These are phyloP conservation scores for Mesaphorura yosii DNA, from an alignment of 1,140 invertebrate genomes.

Conservation along the genomic window DNA sequence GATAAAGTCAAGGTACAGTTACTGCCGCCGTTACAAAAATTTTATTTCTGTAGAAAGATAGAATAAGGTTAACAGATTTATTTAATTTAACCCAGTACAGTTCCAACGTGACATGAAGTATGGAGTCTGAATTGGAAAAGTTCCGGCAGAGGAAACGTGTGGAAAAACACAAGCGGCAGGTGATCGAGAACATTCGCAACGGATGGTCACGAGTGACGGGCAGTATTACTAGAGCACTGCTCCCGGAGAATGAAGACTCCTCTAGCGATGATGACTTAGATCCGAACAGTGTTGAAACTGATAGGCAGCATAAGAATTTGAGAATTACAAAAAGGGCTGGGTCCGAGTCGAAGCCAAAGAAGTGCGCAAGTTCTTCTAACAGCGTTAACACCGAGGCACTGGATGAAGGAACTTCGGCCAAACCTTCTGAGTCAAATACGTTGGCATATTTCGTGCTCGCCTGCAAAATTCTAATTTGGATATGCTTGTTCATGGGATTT, in stretches of 20 bases:
- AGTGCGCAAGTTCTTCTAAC: too few relatives aligned
- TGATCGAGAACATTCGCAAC: slow-evolving; percentile 4
- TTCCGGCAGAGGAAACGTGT: slow-evolving; percentile 21
- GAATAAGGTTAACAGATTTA: too few relatives aligned
- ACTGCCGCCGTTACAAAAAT: too few relatives aligned
- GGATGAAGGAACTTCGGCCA: too few relatives aligned
- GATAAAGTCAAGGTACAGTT: too few relatives aligned
- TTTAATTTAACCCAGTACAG: too few relatives aligned
- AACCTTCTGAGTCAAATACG: background rate
- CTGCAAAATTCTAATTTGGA: slow-evolving; percentile 23
- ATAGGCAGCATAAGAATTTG: background rate
- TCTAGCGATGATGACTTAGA: background rate
- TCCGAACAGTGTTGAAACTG: slow-evolving; percentile 6
- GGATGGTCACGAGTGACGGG: background rate
- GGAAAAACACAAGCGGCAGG: slow-evolving; percentile 1
- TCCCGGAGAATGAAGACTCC: slow-evolving; percentile 21
- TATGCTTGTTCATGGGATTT: slow-evolving; percentile 22
- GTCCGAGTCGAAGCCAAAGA: background rate
- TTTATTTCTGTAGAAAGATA: too few relatives aligned
- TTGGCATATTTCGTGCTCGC: background rate
- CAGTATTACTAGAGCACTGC: slow-evolving; percentile 9
- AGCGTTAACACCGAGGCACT: too few relatives aligned
- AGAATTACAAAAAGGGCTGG: background rate
- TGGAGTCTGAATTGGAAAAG: slow-evolving; percentile 28
- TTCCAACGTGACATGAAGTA: slow-evolving; percentile 4